phyloP scores from a whole-genome alignment of 2,113 vertebrate genomes.

The Phocoena sinus region DNA sequence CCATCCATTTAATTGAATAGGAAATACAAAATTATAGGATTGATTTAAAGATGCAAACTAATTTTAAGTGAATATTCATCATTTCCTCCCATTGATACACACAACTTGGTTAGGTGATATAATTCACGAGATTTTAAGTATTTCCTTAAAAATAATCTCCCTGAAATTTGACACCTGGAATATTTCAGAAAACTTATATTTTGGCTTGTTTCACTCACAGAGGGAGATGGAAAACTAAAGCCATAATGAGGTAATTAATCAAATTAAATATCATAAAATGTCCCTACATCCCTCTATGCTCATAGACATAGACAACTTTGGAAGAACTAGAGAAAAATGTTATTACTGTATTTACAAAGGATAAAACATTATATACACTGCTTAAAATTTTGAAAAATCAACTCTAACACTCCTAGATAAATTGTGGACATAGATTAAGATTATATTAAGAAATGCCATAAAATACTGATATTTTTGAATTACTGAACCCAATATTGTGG shows the following conservation, averaged over 20 bases:
- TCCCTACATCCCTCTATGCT: background rate
- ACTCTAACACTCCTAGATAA: background rate
- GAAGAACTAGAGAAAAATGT: background rate
- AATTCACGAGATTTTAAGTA: background rate
- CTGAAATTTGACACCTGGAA: background rate
- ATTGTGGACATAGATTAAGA: background rate
- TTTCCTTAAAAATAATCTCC: background rate
- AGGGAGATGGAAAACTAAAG: background rate
- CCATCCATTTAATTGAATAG: background rate
- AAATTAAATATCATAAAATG: conserved; percentile 14
- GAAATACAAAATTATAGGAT: background rate
- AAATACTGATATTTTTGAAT: background rate
- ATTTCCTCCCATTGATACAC: background rate
- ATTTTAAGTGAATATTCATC: background rate
- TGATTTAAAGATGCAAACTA: background rate
- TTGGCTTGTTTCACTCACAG: background rate
- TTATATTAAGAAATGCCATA: background rate
- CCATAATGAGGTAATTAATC: conserved; percentile 47
- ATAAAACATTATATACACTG: background rate
- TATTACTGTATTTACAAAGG: background rate
- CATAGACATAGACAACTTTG: background rate
- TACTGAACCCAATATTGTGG: background rate
- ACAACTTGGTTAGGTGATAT: background rate
- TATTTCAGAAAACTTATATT: conserved; percentile 2
- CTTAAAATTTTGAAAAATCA: background rate